phyloP scores from a whole-genome alignment of 2,797 vertebrate species.

The Myiothlypis coronata region DNA sequence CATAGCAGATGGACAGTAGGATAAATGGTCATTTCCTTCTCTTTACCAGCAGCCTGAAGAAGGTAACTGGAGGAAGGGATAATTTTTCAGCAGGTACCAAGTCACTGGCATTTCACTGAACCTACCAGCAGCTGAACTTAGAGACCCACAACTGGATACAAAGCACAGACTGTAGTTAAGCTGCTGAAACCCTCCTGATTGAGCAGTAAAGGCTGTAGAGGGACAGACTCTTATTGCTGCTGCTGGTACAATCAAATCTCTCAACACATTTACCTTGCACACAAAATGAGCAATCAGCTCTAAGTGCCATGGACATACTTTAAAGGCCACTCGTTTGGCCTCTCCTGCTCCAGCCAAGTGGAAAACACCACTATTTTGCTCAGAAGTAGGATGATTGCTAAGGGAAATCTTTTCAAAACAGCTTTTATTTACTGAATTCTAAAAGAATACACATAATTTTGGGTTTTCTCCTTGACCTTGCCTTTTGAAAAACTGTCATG shows the following conservation, averaged over 20 bases:
- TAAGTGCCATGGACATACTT: not conserved
- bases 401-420: not conserved
- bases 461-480: not conserved
- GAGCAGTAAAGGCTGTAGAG: not conserved
- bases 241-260: not conserved
- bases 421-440: not conserved
- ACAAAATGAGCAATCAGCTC: not conserved
- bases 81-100: not conserved
- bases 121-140: not conserved
- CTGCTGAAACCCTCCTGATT: not conserved
- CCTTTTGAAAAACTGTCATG: not conserved
- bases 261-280: not conserved
- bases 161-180: not conserved
- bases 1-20: not conserved
- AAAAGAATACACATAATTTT: not conserved
- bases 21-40: not conserved
- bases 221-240: not conserved
- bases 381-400: not conserved
- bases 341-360: not conserved
- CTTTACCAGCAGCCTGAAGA: not conserved
- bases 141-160: not conserved
- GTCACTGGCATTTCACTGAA: not conserved
- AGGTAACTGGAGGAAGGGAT: not conserved
- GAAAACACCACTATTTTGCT: not conserved
- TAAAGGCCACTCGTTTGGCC: rapidly evolving